phyloP scores from a whole-genome alignment of 2,797 vertebrate genomes.

The Jordanella pulchra region DNA sequence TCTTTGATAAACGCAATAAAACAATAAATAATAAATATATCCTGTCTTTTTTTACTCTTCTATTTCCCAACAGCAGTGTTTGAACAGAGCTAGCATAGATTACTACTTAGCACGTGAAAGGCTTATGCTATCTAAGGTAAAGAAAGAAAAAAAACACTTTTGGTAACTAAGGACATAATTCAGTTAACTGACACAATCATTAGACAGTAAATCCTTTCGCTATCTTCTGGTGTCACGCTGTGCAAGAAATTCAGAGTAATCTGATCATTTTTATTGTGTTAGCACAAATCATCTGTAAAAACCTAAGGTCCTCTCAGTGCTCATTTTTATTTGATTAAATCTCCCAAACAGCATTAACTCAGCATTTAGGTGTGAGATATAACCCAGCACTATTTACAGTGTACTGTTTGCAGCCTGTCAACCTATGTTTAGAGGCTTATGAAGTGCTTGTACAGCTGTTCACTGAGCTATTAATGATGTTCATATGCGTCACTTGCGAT shows the following conservation, averaged over 20 bases:
- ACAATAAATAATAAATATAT: background rate
- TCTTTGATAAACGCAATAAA: no score
- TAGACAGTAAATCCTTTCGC: background rate
- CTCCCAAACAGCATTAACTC: background rate
- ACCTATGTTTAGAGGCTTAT: slow-evolving; percentile 6
- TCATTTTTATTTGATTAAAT: background rate
- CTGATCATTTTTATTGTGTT: background rate
- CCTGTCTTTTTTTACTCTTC: background rate
- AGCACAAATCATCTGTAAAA: background rate
- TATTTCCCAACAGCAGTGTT: background rate
- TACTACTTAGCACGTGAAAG: background rate
- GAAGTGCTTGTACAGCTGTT: slow-evolving; percentile 44
- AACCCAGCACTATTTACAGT: background rate
- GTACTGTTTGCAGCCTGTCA: slow-evolving; percentile 25
- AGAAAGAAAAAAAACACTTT: no score
- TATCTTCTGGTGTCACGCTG: background rate
- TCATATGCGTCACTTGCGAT: background rate
- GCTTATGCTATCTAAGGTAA: background rate
- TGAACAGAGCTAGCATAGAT: background rate
- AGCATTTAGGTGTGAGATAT: background rate
- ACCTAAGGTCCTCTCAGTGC: background rate
- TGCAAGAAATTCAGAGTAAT: background rate
- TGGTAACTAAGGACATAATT: background rate
- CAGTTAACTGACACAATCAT: background rate
- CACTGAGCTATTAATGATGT: background rate